phyloP scores from a whole-genome alignment of 1,140 invertebrate species.

The Drosophila prosaltans region DNA sequence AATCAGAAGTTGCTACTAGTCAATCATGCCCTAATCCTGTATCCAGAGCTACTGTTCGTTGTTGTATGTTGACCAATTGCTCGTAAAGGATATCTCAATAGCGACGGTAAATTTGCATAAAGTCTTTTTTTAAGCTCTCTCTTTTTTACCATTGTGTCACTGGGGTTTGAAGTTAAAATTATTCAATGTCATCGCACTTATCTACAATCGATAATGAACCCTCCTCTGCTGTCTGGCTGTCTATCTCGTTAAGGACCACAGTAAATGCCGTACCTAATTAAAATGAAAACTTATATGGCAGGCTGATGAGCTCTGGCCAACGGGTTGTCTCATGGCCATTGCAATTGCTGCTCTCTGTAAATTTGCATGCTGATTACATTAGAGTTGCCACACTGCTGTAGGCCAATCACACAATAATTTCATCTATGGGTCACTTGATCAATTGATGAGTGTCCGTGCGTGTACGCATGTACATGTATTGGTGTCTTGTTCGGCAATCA shows the following conservation, averaged over 20 bases:
- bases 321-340: neutral
- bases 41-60: too few relatives aligned
- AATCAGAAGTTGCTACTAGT: too few relatives aligned
- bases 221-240: neutral
- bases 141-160: neutral
- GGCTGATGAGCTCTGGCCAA: neutral
- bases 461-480: slow-evolving; percentile 16
- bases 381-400: neutral
- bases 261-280: slow-evolving; percentile 35
- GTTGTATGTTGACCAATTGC: too few relatives aligned
- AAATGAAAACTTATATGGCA: slow-evolving; percentile 28
- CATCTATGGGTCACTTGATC: slow-evolving; percentile 22
- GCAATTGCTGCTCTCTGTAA: slow-evolving; percentile 31
- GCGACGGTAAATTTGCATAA: neutral
- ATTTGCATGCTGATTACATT: slow-evolving; percentile 37
- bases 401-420: slow-evolving; percentile 43
- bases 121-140: neutral
- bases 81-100: neutral
- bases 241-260: neutral
- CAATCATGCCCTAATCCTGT: too few relatives aligned
- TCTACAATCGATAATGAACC: neutral
- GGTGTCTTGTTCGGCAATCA: slow-evolving; percentile 11
- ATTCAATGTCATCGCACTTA: slow-evolving; percentile 4
- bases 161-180: slow-evolving; percentile 10
- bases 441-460: slow-evolving; percentile 9